Evolutionary conservation across 1,140 invertebrate genomes (phyloP), one percentile per base, ranked within the genome.

Genomic region (Drosophila ficusphila): DNA sequence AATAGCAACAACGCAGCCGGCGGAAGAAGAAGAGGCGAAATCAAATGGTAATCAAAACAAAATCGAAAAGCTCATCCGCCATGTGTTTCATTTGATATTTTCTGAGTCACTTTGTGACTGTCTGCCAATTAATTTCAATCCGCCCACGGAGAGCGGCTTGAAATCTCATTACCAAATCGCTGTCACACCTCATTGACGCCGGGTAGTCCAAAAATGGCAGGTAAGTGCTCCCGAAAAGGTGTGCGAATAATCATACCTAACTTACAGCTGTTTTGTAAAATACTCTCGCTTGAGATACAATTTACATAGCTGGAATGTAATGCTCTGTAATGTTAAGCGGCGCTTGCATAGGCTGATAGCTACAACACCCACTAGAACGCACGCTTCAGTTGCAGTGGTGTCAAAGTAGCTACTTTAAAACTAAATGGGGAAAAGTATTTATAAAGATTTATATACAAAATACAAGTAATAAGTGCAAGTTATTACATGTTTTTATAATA

Each of bases 1-100:
- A 83, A 72, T 74, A 77, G 60, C 75, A 83, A 85, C 79, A 85
- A 82, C 49, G 48, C 70, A 71, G 54, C 60, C 67, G 73, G 72
- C 60, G 19, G 52, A 49, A 67, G 33, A 39, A 25, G 18, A 41
- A 33, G 33, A 31, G 11, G 27, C 25, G 25, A 73, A 51, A 64
- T 73, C 57, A 54, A 73, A 64, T 64, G 34, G 27, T 73, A 73
- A 73, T 73, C 70, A 73, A 73, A 73, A 73, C 70, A 73, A 73
- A 73, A 73, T 64, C 44, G 69, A 73, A 72, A 73, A 73, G 70
- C 70, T 73, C 57, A 16, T 11, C 47, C 27, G 25, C 23, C 39
- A 71, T 70, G 65, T 70, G 67, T 23, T 23, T 71, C 23, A 31
- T 56, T 12, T 16, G 29, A 33, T 14, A n/a, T 25, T 70, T 36